phyloP scores from a whole-genome alignment of 2,888 invertebrate genomes.

The Apamea monoglypha region DNA sequence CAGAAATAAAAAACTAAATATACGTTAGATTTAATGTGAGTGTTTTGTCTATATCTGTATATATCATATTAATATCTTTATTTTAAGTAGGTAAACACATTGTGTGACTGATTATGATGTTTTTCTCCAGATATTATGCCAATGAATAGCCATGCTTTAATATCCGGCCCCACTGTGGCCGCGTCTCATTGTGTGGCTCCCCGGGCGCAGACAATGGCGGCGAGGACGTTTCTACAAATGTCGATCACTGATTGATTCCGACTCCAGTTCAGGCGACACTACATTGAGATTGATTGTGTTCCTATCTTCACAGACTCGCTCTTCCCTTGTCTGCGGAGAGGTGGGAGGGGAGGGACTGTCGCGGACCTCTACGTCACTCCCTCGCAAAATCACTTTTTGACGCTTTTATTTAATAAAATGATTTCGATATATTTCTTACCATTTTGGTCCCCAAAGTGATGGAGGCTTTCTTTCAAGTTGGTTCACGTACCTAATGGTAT shows the following conservation, averaged over 20 bases:
- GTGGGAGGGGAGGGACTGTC: background rate
- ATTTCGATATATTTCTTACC: conserved; percentile 1
- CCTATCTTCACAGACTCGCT: conserved; percentile 29
- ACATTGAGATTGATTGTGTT: conserved; percentile 72
- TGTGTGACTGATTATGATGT: conserved; percentile 11
- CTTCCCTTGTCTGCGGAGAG: background rate
- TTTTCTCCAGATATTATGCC: background rate
- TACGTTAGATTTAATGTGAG: background rate
- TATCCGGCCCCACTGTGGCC: background rate
- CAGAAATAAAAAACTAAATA: background rate
- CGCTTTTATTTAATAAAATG: conserved; percentile 13
- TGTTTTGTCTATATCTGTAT: no score
- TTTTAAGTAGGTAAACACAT: background rate
- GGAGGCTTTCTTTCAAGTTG: background rate
- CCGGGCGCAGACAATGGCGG: conserved; percentile 44
- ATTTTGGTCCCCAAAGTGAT: background rate
- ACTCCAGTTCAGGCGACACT: conserved; percentile 64
- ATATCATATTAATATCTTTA: no score
- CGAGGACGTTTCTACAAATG: conserved; percentile 56
- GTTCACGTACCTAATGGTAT: background rate
- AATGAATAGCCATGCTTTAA: background rate
- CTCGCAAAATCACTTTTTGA: conserved; percentile 8
- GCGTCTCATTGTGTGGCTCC: conserved; percentile 30
- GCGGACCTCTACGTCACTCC: background rate
- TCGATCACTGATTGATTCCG: conserved; percentile 74